Base-by-base conservation (phyloP, 2,797 vertebrate genomes). In the Microctenopoma steveboyesi region DNA sequence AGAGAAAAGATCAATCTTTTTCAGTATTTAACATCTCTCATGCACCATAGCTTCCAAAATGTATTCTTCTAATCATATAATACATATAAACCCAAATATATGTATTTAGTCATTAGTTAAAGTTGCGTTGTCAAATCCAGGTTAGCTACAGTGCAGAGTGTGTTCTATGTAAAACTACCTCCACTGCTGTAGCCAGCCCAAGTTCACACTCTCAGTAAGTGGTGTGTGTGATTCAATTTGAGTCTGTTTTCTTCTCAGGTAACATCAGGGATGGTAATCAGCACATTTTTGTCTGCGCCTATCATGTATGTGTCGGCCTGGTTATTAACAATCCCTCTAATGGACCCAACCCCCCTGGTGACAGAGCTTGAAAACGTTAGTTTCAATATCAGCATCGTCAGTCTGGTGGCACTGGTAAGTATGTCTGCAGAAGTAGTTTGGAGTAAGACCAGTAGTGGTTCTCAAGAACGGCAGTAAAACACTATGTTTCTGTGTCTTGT, bases 271-370 rank as follows among this genome's bases (percentile, higher is more conserved):
- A 98, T 99, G 97, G 96, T 99, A 6, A 97, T 99, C 88, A 96
- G 97, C 80, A 99, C 97, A 0, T 96, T 99, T 78, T 94, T 99
- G 49, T 99, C 98, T 39, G 98, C 98, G 0, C 98, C 98, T 0
- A 98, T 99, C 71, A 96, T 99, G 95, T 99, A 99, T 0, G 96
- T 98, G 74, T 99, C 97, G 22, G 96, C 97, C 0, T 99, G 98
- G 98, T 90, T 99, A 61, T 76, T 99, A 79, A 97, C 98, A 5
- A 98, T 99, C 74, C 97, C 97, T 0, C 94, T 95, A 12, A 97
- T 99, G 97, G 96, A 99, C 83, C 95, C 96, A 7, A 94, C 93
- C 22, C 95, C 95, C 0, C 85, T 98, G 79, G 93, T 95, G 43
- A 91, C 93, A 2, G 95, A 96, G 50, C 95, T 99, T 2, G 95